phyloP scores from a whole-genome alignment of 1,140 invertebrate genomes.

The Aphidius gifuensis region DNA sequence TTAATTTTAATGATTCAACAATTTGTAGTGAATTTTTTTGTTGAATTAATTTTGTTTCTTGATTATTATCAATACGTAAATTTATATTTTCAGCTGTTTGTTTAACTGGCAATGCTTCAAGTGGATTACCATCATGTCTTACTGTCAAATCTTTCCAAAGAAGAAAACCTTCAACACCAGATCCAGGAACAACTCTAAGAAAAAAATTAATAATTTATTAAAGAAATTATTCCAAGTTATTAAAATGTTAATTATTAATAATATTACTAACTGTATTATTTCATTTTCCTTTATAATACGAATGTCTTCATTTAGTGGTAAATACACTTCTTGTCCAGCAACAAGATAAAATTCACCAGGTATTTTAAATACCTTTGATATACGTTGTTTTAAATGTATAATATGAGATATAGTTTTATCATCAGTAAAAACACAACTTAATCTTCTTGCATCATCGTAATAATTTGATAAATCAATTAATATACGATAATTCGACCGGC shows the following conservation, averaged over 20 bases:
- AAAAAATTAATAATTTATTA: conserved; percentile 3
- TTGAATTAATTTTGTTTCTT: too few relatives aligned
- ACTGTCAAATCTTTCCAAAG: background rate
- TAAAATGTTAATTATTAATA: conserved; percentile 2
- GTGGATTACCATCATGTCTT: background rate
- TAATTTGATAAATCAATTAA: conserved; percentile 39
- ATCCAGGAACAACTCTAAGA: conserved; percentile 10
- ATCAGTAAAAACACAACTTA: conserved; percentile 38
- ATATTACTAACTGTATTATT: conserved; percentile 29
- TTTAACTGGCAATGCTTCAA: too few relatives aligned
- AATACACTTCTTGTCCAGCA: conserved; percentile 32
- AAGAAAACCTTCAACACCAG: conserved; percentile 4
- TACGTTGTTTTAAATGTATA: conserved; percentile 32
- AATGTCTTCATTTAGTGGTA: conserved; percentile 41
- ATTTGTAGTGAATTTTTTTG: too few relatives aligned
- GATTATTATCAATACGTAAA: too few relatives aligned
- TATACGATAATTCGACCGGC: conserved; percentile 33
- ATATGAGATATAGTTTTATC: conserved; percentile 30
- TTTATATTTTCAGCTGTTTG: too few relatives aligned
- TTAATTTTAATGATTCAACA: too few relatives aligned
- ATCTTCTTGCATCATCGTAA: conserved; percentile 33
- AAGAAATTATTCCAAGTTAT: background rate
- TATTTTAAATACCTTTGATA: conserved; percentile 35
- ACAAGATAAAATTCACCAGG: conserved; percentile 36
- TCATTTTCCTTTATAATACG: conserved; percentile 35